Percentiles rank a stretch among this genome's conserved stretches.
phyloP scores from a whole-genome alignment of 2,888 invertebrate genomes.

The Chaetoderma sp. region DNA sequence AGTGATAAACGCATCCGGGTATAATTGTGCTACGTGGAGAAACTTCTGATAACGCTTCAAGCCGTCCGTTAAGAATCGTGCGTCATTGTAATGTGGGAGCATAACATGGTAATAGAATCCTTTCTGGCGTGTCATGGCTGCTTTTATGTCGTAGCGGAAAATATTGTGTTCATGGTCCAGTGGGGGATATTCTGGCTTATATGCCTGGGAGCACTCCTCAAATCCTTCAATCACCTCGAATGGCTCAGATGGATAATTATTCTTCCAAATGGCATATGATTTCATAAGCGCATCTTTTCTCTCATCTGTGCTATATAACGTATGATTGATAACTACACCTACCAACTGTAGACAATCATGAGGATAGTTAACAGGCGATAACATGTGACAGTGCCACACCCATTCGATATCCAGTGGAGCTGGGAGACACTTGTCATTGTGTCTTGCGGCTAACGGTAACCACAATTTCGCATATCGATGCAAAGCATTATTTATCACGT shows the following conservation, averaged over 20 bases:
- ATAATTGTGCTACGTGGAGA: conserved; percentile 64
- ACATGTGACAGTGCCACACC: conserved; percentile 68
- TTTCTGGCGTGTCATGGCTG: conserved; percentile 65
- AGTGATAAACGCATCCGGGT: conserved; percentile 67
- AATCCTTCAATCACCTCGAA: conserved; percentile 31
- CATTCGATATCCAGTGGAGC: conserved; percentile 70
- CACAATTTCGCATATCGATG: conserved; percentile 70
- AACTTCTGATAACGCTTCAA: conserved; percentile 64
- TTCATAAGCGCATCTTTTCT: conserved; percentile 22
- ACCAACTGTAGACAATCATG: conserved; percentile 39
- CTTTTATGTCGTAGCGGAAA: conserved; percentile 62
- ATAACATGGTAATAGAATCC: conserved; percentile 70
- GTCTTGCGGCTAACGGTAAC: conserved; percentile 69
- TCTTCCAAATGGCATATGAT: conserved; percentile 32
- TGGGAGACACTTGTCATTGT: conserved; percentile 45
- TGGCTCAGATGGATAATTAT: conserved; percentile 30
- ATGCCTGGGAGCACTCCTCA: neutral
- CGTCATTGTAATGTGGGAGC: conserved; percentile 68
- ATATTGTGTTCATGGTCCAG: conserved; percentile 27
- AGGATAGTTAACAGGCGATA: conserved; percentile 46
- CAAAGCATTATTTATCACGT: conserved; percentile 68
- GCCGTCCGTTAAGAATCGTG: conserved; percentile 63
- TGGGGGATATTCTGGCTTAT: neutral
- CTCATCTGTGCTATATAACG: conserved; percentile 44
- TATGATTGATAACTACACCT: conserved; percentile 61